These are phyloP conservation scores for Notolepis coatsorum DNA, from an alignment of 2,797 vertebrate species.

Conservation along the genomic window DNA sequence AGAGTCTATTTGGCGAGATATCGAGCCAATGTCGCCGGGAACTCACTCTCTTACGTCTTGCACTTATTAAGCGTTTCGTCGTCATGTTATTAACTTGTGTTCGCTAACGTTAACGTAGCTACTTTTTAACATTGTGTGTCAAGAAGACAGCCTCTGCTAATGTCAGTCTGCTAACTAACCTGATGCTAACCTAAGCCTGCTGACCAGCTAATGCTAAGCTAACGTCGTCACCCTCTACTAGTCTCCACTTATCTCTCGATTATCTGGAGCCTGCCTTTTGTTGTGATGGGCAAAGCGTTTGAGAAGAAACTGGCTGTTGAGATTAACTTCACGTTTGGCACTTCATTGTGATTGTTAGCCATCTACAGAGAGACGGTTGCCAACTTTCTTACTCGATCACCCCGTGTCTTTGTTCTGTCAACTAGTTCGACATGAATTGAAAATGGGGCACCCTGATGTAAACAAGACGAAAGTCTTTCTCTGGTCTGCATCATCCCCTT, in stretches of 20 bases:
- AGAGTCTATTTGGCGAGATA: fast-evolving
- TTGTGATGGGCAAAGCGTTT: too few relatives aligned
- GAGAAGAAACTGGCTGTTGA: neutral
- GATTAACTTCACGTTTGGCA: slow-evolving; percentile 11
- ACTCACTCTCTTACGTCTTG: neutral
- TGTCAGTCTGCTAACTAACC: slow-evolving; percentile 61
- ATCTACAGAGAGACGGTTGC: slow-evolving; percentile 63
- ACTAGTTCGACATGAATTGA: too few relatives aligned
- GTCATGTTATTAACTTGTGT: slow-evolving; percentile 27
- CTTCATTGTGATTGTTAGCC: slow-evolving; percentile 43
- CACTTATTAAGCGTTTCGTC: slow-evolving; percentile 30
- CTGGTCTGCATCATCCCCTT: too few relatives aligned
- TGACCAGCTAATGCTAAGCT: slow-evolving; percentile 27
- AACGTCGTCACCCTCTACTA: too few relatives aligned
- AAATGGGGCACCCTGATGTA: too few relatives aligned
- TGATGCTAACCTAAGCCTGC: slow-evolving; percentile 64
- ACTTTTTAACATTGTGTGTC: slow-evolving; percentile 32
- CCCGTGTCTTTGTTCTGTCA: slow-evolving; percentile 72
- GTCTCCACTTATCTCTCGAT: neutral
- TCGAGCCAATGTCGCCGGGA: neutral
- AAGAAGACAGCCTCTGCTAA: slow-evolving; percentile 59
- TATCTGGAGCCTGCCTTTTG: neutral
- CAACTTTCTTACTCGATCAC: slow-evolving; percentile 43
- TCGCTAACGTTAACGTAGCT: too few relatives aligned
- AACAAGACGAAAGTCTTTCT: too few relatives aligned